These are phyloP conservation scores for Drosophila melanogaster DNA, from an alignment of 1,140 invertebrate species.

Conservation along the genomic window DNA sequence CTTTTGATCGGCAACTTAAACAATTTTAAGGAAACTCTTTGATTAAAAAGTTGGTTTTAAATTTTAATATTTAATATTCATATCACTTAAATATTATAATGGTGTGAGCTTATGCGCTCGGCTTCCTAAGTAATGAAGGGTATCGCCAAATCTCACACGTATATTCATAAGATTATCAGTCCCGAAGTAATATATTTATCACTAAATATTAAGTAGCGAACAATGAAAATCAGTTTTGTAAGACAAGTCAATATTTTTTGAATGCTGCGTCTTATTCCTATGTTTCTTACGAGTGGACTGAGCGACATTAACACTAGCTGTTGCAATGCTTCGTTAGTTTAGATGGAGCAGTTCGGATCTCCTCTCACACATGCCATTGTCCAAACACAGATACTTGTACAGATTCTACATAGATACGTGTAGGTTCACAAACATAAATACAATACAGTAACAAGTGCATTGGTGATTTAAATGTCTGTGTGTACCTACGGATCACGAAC, in stretches of 20 bases:
- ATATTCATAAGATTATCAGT: neutral
- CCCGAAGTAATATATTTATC: constrained; percentile 10
- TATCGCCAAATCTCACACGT: neutral
- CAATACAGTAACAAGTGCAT: constrained; percentile 47
- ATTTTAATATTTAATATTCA: neutral
- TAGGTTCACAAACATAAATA: constrained; percentile 6
- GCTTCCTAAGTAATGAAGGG: neutral
- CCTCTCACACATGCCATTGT: constrained; percentile 40
- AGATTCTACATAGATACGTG: constrained; percentile 47
- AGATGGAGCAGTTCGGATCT: constrained; percentile 59
- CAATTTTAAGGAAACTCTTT: neutral
- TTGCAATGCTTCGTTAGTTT: constrained; percentile 64
- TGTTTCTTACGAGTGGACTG: constrained; percentile 63
- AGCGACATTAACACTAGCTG: constrained; percentile 56
- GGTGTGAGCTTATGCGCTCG: neutral
- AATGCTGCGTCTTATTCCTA: constrained; percentile 55
- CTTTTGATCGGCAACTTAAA: neutral
- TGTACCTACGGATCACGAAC: constrained; percentile 55
- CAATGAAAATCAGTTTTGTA: constrained; percentile 40
- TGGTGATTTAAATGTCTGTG: constrained; percentile 46
- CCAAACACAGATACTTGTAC: constrained; percentile 30
- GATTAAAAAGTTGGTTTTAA: neutral
- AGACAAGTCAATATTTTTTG: constrained; percentile 47
- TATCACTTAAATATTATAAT: neutral
- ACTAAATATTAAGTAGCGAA: constrained; percentile 19